Evolutionary conservation across 2,888 invertebrate species (phyloP).

Genomic region (Eupithecia vulgata): DNA sequence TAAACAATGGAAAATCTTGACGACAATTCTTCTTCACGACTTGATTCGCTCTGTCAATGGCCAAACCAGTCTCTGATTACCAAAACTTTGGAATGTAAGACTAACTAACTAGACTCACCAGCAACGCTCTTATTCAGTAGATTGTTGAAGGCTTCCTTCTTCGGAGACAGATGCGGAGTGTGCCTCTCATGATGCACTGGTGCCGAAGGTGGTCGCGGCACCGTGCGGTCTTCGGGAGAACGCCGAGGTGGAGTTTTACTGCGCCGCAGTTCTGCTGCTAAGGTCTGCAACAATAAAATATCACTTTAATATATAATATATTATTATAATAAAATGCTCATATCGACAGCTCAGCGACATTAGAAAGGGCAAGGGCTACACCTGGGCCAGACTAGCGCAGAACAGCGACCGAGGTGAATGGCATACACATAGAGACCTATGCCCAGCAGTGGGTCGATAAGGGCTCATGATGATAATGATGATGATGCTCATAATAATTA

Average conservation of each 20-base stretch:
- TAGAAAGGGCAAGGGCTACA: no score
- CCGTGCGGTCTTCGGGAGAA: constrained; percentile 73
- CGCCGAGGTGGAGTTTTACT: constrained; percentile 76
- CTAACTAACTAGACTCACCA: constrained; percentile 81
- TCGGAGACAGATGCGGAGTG: constrained; percentile 83
- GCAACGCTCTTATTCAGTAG: constrained; percentile 84
- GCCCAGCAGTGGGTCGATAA: no score
- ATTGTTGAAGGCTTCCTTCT: constrained; percentile 86
- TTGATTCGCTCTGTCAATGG: not conserved
- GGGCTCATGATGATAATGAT: no score
- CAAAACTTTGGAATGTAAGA: not conserved
- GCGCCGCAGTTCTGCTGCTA: constrained; percentile 69
- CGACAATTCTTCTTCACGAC: no score
- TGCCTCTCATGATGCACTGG: constrained; percentile 80
- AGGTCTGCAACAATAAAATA: constrained; percentile 56
- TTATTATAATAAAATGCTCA: no score
- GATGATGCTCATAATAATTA: no score
- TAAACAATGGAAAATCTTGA: no score
- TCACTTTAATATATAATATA: constrained; percentile 3
- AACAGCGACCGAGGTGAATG: no score
- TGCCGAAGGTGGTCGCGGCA: constrained; percentile 77
- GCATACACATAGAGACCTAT: no score
- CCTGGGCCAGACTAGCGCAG: no score
- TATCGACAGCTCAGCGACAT: no score
- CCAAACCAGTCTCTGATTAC: not conserved